A percentile compares a stretch with the other conserved stretches of the same genome.
Conservation (phyloP, 2,797 vertebrate genomes). For the Diceros bicornis region DNA sequence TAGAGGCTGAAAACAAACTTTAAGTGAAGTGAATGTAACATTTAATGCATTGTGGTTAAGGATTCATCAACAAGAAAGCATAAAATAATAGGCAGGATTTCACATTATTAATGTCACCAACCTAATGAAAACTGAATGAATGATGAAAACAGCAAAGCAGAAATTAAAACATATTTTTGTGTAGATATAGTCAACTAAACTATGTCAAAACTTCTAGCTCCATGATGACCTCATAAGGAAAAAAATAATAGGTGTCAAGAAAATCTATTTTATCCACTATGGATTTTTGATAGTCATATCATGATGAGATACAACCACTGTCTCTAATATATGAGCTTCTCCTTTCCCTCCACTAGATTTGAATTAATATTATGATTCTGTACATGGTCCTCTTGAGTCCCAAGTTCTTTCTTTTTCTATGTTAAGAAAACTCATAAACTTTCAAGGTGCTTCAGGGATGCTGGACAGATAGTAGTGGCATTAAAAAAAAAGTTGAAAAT, state of each 20-base stretch:
- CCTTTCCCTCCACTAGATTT: not conserved
- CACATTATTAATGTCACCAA: constrained; percentile 13
- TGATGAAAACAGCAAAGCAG: not conserved
- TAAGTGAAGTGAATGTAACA: not conserved
- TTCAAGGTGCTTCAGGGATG: not conserved
- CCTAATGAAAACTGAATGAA: constrained; percentile 35
- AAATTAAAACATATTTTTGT: not conserved
- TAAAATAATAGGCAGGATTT: constrained; percentile 9
- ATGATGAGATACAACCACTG: not conserved
- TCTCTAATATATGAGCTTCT: not conserved
- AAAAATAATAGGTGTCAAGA: not conserved
- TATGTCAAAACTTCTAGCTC: not conserved
- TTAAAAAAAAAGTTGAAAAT: not conserved
- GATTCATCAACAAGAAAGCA: not conserved
- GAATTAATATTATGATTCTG: constrained; percentile 30
- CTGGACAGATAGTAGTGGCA: not conserved
- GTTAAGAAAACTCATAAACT: constrained; percentile 43
- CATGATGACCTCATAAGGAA: not conserved
- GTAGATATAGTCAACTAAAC: constrained; percentile 45
- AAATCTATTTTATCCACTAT: constrained; percentile 25
- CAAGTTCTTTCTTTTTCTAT: constrained; percentile 28
- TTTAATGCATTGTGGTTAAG: not conserved
- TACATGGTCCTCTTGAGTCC: constrained; percentile 8
- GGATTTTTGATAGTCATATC: not conserved
- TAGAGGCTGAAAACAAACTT: not conserved